Evolutionary conservation across 2,888 invertebrate species (phyloP), one percentile per base, ranked within the genome.

Genomic region (Carcina quercana): DNA sequence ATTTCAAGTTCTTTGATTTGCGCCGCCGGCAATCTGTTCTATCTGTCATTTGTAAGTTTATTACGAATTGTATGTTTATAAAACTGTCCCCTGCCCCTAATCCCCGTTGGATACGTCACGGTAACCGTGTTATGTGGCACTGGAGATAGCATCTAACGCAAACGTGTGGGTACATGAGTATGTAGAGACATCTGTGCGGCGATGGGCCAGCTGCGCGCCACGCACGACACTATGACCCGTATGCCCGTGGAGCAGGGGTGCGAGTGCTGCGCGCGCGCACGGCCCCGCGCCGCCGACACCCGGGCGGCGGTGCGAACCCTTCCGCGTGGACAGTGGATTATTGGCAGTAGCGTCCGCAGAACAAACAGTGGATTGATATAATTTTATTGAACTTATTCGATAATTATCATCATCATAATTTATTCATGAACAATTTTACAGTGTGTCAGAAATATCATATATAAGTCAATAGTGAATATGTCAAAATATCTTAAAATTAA

Each of bases 261-360:
- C 17, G 5, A 17, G 7, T 5, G 7, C 17, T 17, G 5, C 7
- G 7, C 17, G n/a, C 5, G 13, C 17, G 27, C 15, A 26, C 34
- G 26, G 30, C 30, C 29, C 20, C 15, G 7, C 12, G 10, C 27
- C n/a, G 15, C 5, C 17, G 15, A 29, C 21, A 24, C 69, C 64
- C 71, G 74, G 72, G 75, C 66, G 69, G 58, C 51, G 48, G 41
- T 38, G 8, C 25, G 47, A 72, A 70, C 74, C 75, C 74, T 75
- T 75, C 75, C 75, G 75, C 67, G 62, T 72, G 54, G 60, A 62
- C 60, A 53, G 11, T 6, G 10, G 36, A 13, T 25, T 21, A 35
- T 34, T 42, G 10, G 5, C n/a, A 41, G 51, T 43, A 71, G 38
- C 26, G 64, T 47, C 32, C 35, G 50, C 27, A 27, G 3, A 4